Evolutionary conservation across 2,888 invertebrate genomes (phyloP).

Genomic region (Amiota mariae): DNA sequence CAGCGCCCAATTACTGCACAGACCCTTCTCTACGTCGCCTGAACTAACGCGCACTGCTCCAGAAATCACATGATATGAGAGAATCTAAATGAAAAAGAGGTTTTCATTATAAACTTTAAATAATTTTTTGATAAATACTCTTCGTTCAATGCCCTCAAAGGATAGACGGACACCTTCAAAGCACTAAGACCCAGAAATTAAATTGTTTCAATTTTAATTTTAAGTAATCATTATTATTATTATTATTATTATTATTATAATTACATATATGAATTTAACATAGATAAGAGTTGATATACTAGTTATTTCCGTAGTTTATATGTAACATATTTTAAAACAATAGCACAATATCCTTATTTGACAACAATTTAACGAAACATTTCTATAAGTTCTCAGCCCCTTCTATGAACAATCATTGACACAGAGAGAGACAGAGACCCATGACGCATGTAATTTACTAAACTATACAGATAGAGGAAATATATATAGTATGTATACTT

Average conservation of each 20-base stretch:
- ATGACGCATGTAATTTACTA: constrained; percentile 1
- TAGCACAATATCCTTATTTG: constrained; percentile 25
- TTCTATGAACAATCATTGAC: not conserved
- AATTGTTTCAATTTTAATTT: constrained; percentile 62
- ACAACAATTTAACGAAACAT: not conserved
- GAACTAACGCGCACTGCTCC: constrained; percentile 68
- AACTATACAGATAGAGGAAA: not conserved
- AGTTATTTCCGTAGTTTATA: too few species aligned
- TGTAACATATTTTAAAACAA: constrained; percentile 43
- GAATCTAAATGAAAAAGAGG: constrained; percentile 39
- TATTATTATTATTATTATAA: too few species aligned
- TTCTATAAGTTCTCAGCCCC: not conserved
- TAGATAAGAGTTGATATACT: too few species aligned
- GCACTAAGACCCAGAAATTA: constrained; percentile 58
- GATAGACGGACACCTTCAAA: too few species aligned
- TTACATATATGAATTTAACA: too few species aligned
- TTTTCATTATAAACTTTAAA: not conserved
- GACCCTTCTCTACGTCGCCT: constrained; percentile 73
- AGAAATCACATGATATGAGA: constrained; percentile 71
- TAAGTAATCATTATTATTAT: constrained; percentile 53
- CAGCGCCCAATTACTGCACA: constrained; percentile 66
- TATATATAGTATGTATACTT: too few species aligned
- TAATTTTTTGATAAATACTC: too few species aligned
- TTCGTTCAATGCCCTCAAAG: too few species aligned
- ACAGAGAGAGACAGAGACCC: not conserved